Percentiles rank a stretch among this genome's conserved stretches.
Conservation (phyloP, 2,797 vertebrate species). For the Malurus leucopterus region DNA sequence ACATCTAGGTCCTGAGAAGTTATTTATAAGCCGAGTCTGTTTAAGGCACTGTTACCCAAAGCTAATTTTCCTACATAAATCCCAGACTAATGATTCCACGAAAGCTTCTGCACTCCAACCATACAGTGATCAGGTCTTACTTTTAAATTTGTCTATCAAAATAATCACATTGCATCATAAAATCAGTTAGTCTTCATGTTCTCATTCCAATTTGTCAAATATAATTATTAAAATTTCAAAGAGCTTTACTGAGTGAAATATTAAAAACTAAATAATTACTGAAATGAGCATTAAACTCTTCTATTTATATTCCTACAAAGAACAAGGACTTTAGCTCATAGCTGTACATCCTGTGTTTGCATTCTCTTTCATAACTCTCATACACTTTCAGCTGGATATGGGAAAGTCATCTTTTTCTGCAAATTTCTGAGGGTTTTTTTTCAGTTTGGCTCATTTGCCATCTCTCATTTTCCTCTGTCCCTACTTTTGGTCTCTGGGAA, state of each 20-base stretch:
- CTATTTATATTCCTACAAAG: not conserved
- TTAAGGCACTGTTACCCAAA: not conserved
- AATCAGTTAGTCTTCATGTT: not conserved
- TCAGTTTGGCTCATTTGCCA: not conserved
- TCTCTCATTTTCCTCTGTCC: not conserved
- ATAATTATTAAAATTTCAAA: not conserved
- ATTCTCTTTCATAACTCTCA: not conserved
- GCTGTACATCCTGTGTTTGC: not conserved
- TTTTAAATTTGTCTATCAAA: not conserved
- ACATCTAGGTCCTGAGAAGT: not conserved
- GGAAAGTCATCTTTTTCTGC: not conserved
- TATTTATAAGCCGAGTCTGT: not conserved
- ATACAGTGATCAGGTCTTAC: not conserved
- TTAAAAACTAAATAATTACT: not conserved
- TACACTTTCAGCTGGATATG: not conserved
- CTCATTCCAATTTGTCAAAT: not conserved
- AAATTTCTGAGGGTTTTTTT: not conserved
- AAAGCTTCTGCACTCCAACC: not conserved
- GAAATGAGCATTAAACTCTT: not conserved
- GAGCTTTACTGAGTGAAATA: not conserved
- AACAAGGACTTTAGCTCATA: not conserved
- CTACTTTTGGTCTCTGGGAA: conserved; percentile 29
- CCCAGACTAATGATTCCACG: not conserved
- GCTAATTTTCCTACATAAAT: not conserved
- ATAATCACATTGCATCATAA: not conserved